Evolutionary conservation across 1,140 invertebrate species (phyloP), one percentile per base, ranked within the genome.

Genomic region (Brachionus rotundiformis): DNA sequence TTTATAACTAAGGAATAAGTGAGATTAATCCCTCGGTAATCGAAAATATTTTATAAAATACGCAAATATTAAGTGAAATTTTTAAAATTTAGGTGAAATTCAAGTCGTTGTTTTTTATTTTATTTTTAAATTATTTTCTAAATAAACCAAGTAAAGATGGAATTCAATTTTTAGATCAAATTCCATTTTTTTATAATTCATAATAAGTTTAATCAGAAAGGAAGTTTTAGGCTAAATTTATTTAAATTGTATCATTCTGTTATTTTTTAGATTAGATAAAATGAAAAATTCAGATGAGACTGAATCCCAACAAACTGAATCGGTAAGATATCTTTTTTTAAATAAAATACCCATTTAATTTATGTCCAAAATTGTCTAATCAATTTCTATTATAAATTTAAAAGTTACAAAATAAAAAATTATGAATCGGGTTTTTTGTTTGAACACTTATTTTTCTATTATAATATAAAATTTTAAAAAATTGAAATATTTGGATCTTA

Each of bases 341-440:
- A 29, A 13, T 63, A 29, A 29, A 63, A 63, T 29, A 63, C 11
- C 29, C 10, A 33, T 29, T n/a, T 29, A 63, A 63, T 29, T 27
- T 33, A n/a, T 33, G 29, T 63, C 61, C 61, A 29, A 13, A n/a
- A 59, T 29, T 13, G 25, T 63, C 61, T 63, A 63, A 63, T 63
- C 25, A 63, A 63, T 63, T 63, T 63, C 61, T 63, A 63, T 63
- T 63, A 5, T 63, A 63, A 63, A 63, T 63, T 63, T 27, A 31
- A 63, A 63, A 63, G 61, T 63, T 63, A 63, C 61, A 63, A 63
- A 63, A 63, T 29, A 63, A 63, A 11, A 63, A 63, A 41, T 13
- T 41, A 41, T 63, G 61, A 63, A 29, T 63, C 61, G 61, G 61
- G 61, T 63, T 63, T 63, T 63, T 63, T 29, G 61, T 63, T 63